phyloP scores from a whole-genome alignment of 1,140 invertebrate species.

The Drosophila aff. region DNA sequence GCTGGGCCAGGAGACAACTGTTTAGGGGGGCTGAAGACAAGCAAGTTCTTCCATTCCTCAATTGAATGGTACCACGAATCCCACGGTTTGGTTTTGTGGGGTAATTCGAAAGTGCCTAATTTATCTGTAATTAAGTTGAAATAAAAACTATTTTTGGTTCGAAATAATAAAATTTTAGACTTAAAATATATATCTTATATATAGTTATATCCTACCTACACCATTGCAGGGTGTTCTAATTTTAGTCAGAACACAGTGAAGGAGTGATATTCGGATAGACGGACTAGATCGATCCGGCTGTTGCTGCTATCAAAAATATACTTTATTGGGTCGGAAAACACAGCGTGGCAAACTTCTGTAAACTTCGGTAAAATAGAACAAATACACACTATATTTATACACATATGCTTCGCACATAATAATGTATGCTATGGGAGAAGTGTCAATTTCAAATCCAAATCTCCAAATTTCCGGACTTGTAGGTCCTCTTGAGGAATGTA shows the following conservation, averaged over 20 bases:
- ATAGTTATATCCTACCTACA: too few species aligned
- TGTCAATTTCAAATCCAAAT: background rate
- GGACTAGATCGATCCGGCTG: too few species aligned
- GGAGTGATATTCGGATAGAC: too few species aligned
- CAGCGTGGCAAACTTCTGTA: too few species aligned
- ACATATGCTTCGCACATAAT: background rate
- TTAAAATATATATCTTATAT: too few species aligned
- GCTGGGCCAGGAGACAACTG: background rate
- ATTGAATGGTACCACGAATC: background rate
- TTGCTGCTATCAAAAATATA: too few species aligned
- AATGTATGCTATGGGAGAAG: background rate
- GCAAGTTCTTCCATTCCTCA: background rate
- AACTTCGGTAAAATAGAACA: too few species aligned
- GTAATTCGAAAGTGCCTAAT: too few species aligned
- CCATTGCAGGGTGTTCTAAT: too few species aligned
- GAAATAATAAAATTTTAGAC: background rate
- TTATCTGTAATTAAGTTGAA: background rate
- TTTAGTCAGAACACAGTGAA: too few species aligned
- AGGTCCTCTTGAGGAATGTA: background rate
- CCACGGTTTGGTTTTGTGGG: too few species aligned
- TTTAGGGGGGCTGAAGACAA: background rate
- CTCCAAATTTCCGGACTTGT: background rate
- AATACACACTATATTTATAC: background rate
- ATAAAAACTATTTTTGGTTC: background rate
- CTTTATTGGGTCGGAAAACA: too few species aligned